Evolutionary conservation across 2,797 vertebrate genomes (phyloP), one percentile per base, ranked within the genome.

Genomic region (Chelmon rostratus): DNA sequence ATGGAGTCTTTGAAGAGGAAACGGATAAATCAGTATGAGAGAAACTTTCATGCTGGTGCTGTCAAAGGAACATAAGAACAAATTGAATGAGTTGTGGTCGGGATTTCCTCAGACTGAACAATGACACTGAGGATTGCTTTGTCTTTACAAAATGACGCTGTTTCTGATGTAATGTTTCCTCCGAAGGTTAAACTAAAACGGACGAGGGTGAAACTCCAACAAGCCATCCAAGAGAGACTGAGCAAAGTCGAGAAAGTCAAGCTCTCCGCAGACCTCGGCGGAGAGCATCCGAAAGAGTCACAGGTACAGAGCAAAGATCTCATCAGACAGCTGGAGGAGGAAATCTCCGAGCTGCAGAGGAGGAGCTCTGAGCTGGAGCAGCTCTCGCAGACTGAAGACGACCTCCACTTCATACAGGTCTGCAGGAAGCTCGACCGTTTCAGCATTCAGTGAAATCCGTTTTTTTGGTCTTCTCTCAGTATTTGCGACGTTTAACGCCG

Each of bases 361-460:
- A 86, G 57, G 53, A 82, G 52, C 25, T 0, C 38, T 1, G 81
- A 84, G 23, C 56, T 93, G 66, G 88, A 92, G 73, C 78, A 80
- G 58, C 82, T 93, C 3, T 70, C 25, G 7, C 62, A 73, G 16
- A 89, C 57, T 0, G 87, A 93, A 33, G 91, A 90, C 46, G 73
- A 67, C 78, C 82, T 94, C 25, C 81, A 16, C 44, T 91, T 94
- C 62, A 61, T 94, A 0, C 90, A 89, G 90, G 92, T 92, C n/a
- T 23, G 62, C 49, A 49, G 9, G 21, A 35, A 19, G 19, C 35
- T 57, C 59, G 19, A 9, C 19, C 23, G 1, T 25, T 21, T 2
- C 21, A 37, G 62, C 19, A 54, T 0, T 21, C 19, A 5, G 7
- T 49, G 13, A 33, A 64, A 12, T 12, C 1, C 28, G 31, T 37